Evolutionary conservation across 2,797 vertebrate genomes (phyloP).

Genomic region (Tachyglossus aculeatus): DNA sequence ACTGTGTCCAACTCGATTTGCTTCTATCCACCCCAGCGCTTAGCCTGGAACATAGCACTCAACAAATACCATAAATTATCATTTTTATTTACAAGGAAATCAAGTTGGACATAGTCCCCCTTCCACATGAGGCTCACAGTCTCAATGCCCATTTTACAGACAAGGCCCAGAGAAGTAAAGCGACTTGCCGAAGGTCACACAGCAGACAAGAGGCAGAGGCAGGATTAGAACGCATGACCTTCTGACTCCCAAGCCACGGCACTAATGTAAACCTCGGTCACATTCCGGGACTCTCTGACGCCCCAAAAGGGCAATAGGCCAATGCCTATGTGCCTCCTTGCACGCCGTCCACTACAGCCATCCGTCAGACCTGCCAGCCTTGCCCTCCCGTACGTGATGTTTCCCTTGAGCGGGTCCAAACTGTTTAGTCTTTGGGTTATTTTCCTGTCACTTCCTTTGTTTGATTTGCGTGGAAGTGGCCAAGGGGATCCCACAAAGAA

Average conservation of each 20-base stretch:
- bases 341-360: constrained; percentile 4
- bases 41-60: too few relatives aligned
- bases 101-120: too few relatives aligned
- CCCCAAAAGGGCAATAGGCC: constrained; percentile 38
- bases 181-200: neutral
- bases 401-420: constrained; percentile 70
- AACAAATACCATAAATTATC: too few relatives aligned
- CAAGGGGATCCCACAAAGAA: constrained; percentile 62
- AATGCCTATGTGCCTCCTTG: constrained; percentile 46
- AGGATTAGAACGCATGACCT: neutral
- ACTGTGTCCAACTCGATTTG: too few relatives aligned
- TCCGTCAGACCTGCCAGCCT: constrained; percentile 10
- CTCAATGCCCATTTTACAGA: too few relatives aligned
- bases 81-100: too few relatives aligned
- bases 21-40: too few relatives aligned
- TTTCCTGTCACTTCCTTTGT: constrained; percentile 74
- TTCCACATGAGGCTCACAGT: too few relatives aligned
- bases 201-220: neutral
- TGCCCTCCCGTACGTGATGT: constrained; percentile 63
- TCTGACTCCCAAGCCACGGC: constrained; percentile 33
- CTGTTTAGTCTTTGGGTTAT: constrained; percentile 72
- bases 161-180: too few relatives aligned
- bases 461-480: constrained; percentile 68
- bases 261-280: constrained; percentile 11
- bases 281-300: constrained; percentile 1